Evolutionary conservation across 64 coral and sea anemone species (phyloP).

Genomic region (Montipora sp.): DNA sequence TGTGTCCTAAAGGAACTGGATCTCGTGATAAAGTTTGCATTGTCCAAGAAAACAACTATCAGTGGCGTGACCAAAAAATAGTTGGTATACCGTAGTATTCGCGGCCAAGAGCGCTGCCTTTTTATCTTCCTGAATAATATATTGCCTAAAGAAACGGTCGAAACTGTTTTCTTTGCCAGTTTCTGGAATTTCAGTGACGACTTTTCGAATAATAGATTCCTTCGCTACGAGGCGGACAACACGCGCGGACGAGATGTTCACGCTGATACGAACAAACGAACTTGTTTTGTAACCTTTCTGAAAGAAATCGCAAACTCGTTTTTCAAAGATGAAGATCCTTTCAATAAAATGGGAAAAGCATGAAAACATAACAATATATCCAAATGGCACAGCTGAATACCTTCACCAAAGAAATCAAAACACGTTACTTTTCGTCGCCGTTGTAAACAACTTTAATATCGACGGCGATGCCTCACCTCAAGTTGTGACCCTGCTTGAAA

Average conservation of each 20-base stretch:
- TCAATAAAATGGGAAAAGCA: not conserved
- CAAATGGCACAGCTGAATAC: conserved; percentile 6
- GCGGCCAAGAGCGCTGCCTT: not conserved
- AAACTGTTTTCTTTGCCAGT: not conserved
- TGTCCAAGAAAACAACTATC: not conserved
- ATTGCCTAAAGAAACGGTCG: not conserved
- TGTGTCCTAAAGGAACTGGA: not conserved
- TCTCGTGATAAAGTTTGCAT: not conserved
- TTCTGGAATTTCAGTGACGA: not conserved
- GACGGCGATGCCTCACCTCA: conserved; percentile 68
- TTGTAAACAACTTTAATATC: conserved; percentile 52
- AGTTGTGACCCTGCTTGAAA: conserved; percentile 86
- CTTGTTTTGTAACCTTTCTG: not conserved
- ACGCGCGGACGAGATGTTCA: not conserved
- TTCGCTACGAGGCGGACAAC: not conserved
- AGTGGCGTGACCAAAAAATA: conserved; percentile 8
- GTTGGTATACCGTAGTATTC: not conserved
- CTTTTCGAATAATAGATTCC: conserved; percentile 5
- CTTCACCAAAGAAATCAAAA: conserved; percentile 44
- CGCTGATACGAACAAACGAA: not conserved
- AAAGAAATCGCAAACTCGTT: not conserved
- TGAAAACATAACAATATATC: conserved; percentile 12
- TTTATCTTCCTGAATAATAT: not conserved
- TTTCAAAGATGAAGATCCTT: not conserved
- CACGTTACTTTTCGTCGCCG: conserved; percentile 1